These are phyloP conservation scores for Tachysurus vachellii DNA, from an alignment of 2,113 vertebrate species.

Conservation along the genomic window DNA sequence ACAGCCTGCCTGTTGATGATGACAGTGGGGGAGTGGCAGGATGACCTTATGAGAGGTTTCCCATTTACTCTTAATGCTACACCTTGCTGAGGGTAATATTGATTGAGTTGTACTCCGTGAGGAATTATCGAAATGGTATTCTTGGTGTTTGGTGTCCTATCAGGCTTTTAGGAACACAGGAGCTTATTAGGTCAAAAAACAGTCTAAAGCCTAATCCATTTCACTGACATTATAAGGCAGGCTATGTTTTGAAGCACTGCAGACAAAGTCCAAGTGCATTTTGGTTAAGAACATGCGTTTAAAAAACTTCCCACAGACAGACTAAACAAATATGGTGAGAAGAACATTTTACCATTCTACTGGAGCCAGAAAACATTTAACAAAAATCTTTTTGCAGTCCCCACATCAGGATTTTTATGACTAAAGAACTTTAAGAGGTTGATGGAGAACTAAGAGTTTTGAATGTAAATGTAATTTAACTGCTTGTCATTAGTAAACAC, in stretches of 20 bases:
- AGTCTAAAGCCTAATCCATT: neutral
- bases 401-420: neutral
- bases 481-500: neutral
- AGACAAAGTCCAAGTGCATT: neutral
- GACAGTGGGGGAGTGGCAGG: conserved; percentile 46
- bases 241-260: neutral
- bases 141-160: neutral
- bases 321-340: conserved; percentile 1
- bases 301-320: neutral
- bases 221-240: neutral
- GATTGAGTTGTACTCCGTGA: neutral
- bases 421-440: neutral
- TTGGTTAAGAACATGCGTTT: neutral
- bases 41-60: neutral
- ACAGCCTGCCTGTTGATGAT: conserved; percentile 67
- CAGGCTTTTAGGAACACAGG: neutral
- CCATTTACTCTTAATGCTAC: conserved; percentile 1
- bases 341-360: neutral
- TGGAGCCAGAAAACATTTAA: neutral
- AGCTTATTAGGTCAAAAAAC: neutral
- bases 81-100: neutral
- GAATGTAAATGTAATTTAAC: neutral
- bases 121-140: neutral
- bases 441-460: conserved; percentile 2
- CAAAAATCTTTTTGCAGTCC: neutral